These are phyloP conservation scores for Hemibagrus guttatus DNA, from an alignment of 2,797 vertebrate genomes.

Conservation along the genomic window DNA sequence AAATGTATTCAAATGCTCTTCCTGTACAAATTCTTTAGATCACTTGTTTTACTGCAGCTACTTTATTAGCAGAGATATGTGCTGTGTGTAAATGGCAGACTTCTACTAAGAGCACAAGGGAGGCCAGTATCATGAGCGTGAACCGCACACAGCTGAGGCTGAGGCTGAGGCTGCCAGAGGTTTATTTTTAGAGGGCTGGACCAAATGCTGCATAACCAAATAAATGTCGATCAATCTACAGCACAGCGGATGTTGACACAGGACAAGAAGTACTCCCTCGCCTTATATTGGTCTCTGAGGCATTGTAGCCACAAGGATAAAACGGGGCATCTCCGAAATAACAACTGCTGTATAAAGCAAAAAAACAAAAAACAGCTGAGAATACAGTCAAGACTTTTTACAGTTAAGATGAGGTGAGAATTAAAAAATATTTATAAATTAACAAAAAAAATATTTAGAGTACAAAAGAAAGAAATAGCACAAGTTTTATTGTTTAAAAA, in stretches of 20 bases:
- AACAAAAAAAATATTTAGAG: not conserved
- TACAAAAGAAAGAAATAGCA: not conserved
- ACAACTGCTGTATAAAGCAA: not conserved
- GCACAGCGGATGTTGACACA: slow-evolving; percentile 38
- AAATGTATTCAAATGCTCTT: not conserved
- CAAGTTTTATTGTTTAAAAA: not conserved
- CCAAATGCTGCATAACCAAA: slow-evolving; percentile 52
- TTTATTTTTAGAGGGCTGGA: slow-evolving; percentile 57
- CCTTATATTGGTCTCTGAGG: slow-evolving; percentile 22
- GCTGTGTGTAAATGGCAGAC: slow-evolving; percentile 7
- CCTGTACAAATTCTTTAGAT: not conserved
- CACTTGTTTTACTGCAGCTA: slow-evolving; percentile 1
- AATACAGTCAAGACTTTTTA: not conserved
- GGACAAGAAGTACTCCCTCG: slow-evolving; percentile 37
- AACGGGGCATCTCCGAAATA: slow-evolving; percentile 4
- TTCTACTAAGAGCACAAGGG: slow-evolving; percentile 7
- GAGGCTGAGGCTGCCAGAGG: slow-evolving; percentile 43
- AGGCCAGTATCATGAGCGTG: slow-evolving; percentile 23
- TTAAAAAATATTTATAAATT: not conserved
- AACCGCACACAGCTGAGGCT: slow-evolving; percentile 41
- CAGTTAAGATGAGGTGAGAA: not conserved
- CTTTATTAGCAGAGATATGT: slow-evolving; percentile 30
- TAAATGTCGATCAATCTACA: slow-evolving; percentile 56
- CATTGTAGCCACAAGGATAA: slow-evolving; percentile 3
- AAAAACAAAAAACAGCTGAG: not conserved